phyloP scores from a whole-genome alignment of 2,113 vertebrate species.

The Polyodon spathula region DNA sequence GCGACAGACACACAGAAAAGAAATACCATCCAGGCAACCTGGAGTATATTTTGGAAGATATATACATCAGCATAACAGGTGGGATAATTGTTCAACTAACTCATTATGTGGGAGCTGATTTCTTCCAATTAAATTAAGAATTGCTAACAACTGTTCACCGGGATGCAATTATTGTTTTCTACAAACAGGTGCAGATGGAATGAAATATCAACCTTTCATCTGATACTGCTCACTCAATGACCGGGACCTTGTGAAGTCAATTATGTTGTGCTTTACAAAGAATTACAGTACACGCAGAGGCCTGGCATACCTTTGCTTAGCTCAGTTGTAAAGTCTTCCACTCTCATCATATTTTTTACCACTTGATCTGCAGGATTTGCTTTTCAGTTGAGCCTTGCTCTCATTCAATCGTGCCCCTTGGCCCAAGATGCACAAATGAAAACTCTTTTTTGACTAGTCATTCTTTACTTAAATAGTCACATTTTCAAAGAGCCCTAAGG shows the following conservation, averaged over 20 bases:
- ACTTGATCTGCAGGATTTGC: no score
- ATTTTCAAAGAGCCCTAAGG: no score
- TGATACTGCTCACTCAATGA: neutral
- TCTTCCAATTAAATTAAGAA: slow-evolving; percentile 64
- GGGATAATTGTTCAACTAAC: slow-evolving; percentile 42
- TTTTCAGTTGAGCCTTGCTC: no score
- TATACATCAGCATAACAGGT: slow-evolving; percentile 51
- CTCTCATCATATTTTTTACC: no score
- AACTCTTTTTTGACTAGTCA: no score
- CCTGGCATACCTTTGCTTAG: no score
- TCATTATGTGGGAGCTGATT: slow-evolving; percentile 63
- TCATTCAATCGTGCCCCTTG: no score
- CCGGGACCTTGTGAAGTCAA: neutral
- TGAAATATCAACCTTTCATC: neutral
- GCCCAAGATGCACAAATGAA: no score
- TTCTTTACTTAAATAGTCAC: no score
- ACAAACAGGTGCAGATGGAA: slow-evolving; percentile 38
- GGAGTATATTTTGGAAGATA: slow-evolving; percentile 52
- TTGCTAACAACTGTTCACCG: slow-evolving; percentile 58
- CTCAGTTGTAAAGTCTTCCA: no score
- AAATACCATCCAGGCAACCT: slow-evolving; percentile 39
- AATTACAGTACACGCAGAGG: neutral
- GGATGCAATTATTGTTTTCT: slow-evolving; percentile 28
- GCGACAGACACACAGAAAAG: slow-evolving; percentile 28
- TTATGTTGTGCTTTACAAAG: slow-evolving; percentile 3